Evolutionary conservation across 2,888 invertebrate genomes (phyloP).

Genomic region (Anorthoa munda): DNA sequence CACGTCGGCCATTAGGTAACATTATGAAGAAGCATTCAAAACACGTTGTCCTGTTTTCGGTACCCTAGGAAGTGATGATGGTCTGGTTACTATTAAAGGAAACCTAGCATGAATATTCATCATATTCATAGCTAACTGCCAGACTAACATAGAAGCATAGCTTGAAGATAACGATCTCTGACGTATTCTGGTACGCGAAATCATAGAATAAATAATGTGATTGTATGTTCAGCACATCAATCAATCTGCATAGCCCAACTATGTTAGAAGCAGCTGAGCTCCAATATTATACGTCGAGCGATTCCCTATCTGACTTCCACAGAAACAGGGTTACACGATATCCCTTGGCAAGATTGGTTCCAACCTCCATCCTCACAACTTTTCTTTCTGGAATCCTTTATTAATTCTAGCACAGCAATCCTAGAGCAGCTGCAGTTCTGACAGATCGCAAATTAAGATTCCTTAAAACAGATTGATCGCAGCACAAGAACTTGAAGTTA

Average conservation of each 20-base stretch:
- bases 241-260: too few species aligned
- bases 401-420: too few species aligned
- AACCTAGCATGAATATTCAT: not conserved
- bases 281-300: too few species aligned
- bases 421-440: too few species aligned
- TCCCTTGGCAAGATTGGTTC: too few species aligned
- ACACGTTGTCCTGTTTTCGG: not conserved
- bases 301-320: too few species aligned
- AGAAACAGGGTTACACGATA: too few species aligned
- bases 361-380: too few species aligned
- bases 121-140: constrained; percentile 2
- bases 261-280: too few species aligned
- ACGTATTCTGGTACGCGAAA: not conserved
- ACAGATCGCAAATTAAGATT: not conserved
- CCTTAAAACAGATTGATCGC: not conserved
- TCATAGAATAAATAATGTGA: constrained; percentile 1
- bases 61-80: not conserved
- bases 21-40: not conserved
- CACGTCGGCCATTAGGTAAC: too few species aligned
- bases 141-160: not conserved
- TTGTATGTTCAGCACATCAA: not conserved
- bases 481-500: not conserved
- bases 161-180: constrained; percentile 6
- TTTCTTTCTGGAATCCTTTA: too few species aligned
- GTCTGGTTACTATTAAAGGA: constrained; percentile 4